Evolutionary conservation across 1,140 invertebrate species (phyloP), one percentile per base, ranked within the genome.

Genomic region (Philotrypesis tridentata): DNA sequence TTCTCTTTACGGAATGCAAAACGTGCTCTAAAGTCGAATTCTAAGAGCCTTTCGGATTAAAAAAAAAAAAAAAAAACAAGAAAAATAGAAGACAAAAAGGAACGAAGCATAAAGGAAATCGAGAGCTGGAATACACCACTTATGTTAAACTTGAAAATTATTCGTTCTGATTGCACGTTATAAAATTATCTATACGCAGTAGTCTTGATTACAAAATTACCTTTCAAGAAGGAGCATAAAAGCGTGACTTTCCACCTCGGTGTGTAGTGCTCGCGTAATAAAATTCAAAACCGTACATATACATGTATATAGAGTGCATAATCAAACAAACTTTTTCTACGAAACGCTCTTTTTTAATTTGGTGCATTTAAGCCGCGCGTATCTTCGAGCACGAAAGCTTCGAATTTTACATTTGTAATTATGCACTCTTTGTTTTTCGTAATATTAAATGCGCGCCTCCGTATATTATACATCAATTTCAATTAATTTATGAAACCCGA

Each of bases 401-500:
- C n/a, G n/a, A n/a, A n/a, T n/a, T n/a, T n/a, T n/a, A n/a, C n/a
- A n/a, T n/a, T n/a, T n/a, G n/a, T n/a, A n/a, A n/a, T n/a, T n/a
- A n/a, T n/a, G n/a, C n/a, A n/a, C 25, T 2, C 1, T 61, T 1
- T 27, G 40, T 8, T 21, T 55, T 11, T 8, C 73, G 7, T 43
- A 43, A 11, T 43, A 11, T 43, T 43, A 70, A 78, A 70, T 68
- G 37, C 5, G 37, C 11, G 25, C 48, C 7, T 17, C 48, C 21
- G 48, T 37, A n/a, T 70, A 79, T 61, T 43, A 61, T 71, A 71
- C 68, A 23, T 25, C 33, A 31, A 14, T 5, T 48, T 37, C 63
- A 82, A 82, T 82, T 77, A 77, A 82, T 82, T 82, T 61, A 48
- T 77, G 67, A 82, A 77, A 33, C 31, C 17, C 74, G 63, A 37